phyloP scores from a whole-genome alignment of 2,888 invertebrate species.

The Pyrgus malvae region DNA sequence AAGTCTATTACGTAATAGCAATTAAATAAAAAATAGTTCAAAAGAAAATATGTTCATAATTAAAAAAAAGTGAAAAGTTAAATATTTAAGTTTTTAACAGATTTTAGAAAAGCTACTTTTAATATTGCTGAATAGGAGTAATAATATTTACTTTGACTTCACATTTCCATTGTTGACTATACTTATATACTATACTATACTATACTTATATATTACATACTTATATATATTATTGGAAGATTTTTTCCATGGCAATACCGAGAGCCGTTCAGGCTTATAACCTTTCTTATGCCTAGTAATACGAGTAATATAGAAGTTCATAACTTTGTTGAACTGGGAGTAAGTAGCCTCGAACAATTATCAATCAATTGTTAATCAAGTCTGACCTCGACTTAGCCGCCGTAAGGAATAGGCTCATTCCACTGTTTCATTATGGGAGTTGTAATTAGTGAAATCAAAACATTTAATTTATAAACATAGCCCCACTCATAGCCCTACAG shows the following conservation, averaged over 20 bases:
- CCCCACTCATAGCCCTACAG: too few relatives aligned
- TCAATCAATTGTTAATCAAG: constrained; percentile 35
- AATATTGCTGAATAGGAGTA: too few relatives aligned
- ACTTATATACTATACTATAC: too few relatives aligned
- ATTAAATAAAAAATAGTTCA: too few relatives aligned
- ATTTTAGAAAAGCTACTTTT: too few relatives aligned
- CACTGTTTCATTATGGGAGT: constrained; percentile 23
- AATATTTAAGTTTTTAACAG: too few relatives aligned
- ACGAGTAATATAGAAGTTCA: constrained; percentile 11
- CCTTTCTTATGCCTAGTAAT: constrained; percentile 14
- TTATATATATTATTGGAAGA: constrained; percentile 3
- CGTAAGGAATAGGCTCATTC: constrained; percentile 23
- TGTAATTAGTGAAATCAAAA: constrained; percentile 27
- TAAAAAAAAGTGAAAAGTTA: too few relatives aligned
- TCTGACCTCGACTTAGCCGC: constrained; percentile 43
- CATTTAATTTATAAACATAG: not conserved
- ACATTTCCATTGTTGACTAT: too few relatives aligned
- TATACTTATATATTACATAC: too few relatives aligned
- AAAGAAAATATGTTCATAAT: too few relatives aligned
- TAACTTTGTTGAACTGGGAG: constrained; percentile 20
- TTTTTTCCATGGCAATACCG: constrained; percentile 8
- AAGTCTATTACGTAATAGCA: too few relatives aligned
- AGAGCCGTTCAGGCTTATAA: constrained; percentile 9
- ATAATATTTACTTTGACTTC: too few relatives aligned
- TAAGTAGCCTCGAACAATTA: constrained; percentile 31